These are phyloP conservation scores for Microtus montanus DNA, from an alignment of 2,113 vertebrate species.

Conservation along the genomic window DNA sequence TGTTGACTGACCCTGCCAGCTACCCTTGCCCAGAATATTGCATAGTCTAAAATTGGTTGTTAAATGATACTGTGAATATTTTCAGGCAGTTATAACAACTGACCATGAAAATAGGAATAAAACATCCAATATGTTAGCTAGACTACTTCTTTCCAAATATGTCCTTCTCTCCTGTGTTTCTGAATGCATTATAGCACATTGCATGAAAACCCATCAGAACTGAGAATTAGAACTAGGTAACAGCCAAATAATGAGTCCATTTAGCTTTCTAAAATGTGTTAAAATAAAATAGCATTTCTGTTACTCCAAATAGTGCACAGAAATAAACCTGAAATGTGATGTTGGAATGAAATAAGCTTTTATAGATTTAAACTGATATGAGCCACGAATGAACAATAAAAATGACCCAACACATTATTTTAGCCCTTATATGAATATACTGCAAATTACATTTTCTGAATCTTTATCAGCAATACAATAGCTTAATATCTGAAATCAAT, in stretches of 20 bases:
- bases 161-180: neutral
- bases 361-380: constrained; percentile 52
- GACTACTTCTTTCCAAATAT: constrained; percentile 34
- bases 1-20: neutral
- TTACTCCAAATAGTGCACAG: constrained; percentile 50
- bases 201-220: constrained; percentile 48
- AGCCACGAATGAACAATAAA: constrained; percentile 49
- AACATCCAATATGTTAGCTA: constrained; percentile 16
- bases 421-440: constrained; percentile 43
- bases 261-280: constrained; percentile 65
- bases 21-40: neutral
- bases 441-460: constrained; percentile 69
- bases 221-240: constrained; percentile 51
- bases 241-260: constrained; percentile 66
- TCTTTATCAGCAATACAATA: constrained; percentile 60
- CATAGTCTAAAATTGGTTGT: neutral
- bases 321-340: constrained; percentile 66
- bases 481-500: constrained; percentile 70
- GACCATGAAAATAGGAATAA: neutral
- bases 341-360: constrained; percentile 58
- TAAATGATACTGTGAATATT: constrained; percentile 12
- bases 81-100: neutral
- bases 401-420: constrained; percentile 48
- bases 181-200: neutral
- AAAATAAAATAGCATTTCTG: constrained; percentile 59